Evolutionary conservation across 2,888 invertebrate species (phyloP).

Genomic region (Cacoxenus indagator): DNA sequence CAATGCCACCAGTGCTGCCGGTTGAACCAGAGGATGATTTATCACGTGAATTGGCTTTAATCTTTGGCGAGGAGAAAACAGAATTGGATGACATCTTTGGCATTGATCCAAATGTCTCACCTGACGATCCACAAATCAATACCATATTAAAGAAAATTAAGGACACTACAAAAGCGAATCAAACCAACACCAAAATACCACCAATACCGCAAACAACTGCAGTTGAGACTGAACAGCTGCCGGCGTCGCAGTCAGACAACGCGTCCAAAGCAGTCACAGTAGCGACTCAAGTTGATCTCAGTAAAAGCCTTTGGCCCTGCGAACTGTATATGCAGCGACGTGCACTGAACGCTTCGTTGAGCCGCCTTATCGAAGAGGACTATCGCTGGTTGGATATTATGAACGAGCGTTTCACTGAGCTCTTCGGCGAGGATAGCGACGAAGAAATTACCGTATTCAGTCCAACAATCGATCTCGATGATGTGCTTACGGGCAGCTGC

Average conservation of each 20-base stretch:
- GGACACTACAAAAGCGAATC: slow-evolving; percentile 33
- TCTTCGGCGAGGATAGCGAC: slow-evolving; percentile 68
- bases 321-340: slow-evolving; percentile 62
- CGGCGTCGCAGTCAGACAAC: slow-evolving; percentile 8
- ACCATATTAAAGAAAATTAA: slow-evolving; percentile 55
- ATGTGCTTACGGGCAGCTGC: slow-evolving; percentile 62
- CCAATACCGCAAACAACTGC: background rate
- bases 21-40: slow-evolving; percentile 50
- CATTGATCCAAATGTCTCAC: slow-evolving; percentile 45
- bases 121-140: slow-evolving; percentile 54
- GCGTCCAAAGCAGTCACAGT: background rate
- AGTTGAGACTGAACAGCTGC: background rate
- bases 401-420: slow-evolving; percentile 51
- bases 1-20: no score
- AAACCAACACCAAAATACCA: background rate
- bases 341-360: slow-evolving; percentile 51
- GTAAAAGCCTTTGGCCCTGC: slow-evolving; percentile 66
- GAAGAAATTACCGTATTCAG: slow-evolving; percentile 65
- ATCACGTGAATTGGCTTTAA: slow-evolving; percentile 55
- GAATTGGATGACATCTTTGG: slow-evolving; percentile 66
- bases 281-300: slow-evolving; percentile 40
- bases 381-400: slow-evolving; percentile 61
- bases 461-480: slow-evolving; percentile 65
- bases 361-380: slow-evolving; percentile 57
- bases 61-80: slow-evolving; percentile 60